Percentiles rank a stretch among this genome's conserved stretches.
These are phyloP conservation scores for Lagorchestes hirsutus DNA, from an alignment of 2,797 vertebrate species.

Conservation along the genomic window DNA sequence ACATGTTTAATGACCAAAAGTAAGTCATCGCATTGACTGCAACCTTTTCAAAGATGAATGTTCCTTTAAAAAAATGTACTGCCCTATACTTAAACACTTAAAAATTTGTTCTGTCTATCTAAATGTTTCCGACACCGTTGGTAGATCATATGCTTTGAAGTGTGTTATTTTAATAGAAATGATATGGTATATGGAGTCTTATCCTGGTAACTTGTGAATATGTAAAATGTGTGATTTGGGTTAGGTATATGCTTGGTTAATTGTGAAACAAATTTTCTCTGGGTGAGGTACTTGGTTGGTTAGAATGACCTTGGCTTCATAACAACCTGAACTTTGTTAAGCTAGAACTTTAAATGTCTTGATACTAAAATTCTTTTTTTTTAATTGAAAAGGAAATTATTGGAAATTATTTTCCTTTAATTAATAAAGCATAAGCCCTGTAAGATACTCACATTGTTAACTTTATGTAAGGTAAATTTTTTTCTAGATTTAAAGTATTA, in stretches of 20 bases:
- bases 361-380: not conserved
- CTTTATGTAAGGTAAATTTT: not conserved
- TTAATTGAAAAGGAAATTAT: constrained; percentile 31
- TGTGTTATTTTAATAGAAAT: not conserved
- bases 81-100: not conserved
- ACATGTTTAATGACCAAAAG: not conserved
- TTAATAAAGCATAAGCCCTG: constrained; percentile 8
- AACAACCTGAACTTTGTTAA: not conserved
- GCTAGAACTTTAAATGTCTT: not conserved
- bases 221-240: not conserved
- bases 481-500: not conserved
- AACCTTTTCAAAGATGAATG: not conserved
- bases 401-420: constrained; percentile 18
- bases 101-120: not conserved
- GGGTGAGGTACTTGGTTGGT: not conserved
- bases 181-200: not conserved
- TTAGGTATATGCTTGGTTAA: not conserved
- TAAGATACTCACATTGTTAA: not conserved
- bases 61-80: not conserved
- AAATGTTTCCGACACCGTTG: not conserved
- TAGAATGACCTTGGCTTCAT: not conserved
- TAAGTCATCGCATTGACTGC: not conserved
- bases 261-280: not conserved
- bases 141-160: not conserved
- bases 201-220: not conserved